Conservation (phyloP, 2,888 invertebrate species). For the Caradrina clavipalpis region DNA sequence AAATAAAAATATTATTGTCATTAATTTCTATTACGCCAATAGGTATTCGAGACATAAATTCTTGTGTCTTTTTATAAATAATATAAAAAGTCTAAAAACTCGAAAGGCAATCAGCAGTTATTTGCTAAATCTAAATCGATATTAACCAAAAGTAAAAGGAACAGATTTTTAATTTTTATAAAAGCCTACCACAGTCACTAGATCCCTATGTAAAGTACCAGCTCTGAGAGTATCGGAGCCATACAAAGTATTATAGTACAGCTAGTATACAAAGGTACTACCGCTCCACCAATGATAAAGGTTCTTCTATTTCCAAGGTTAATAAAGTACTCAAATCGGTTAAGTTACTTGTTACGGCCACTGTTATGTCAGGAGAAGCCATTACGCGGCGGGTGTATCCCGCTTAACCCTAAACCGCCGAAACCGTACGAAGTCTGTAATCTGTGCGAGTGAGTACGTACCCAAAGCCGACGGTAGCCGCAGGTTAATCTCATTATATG, state of each 20-base stretch:
- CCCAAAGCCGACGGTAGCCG: conserved; percentile 63
- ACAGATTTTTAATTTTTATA: too few species aligned
- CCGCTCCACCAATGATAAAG: conserved; percentile 22
- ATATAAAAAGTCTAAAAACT: neutral
- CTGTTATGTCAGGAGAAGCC: conserved; percentile 73
- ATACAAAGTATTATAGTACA: too few species aligned
- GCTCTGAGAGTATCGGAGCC: too few species aligned
- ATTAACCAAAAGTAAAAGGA: neutral
- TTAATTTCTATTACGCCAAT: neutral
- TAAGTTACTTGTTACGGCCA: conserved; percentile 45
- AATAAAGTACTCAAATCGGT: conserved; percentile 43
- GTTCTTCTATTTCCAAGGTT: conserved; percentile 28
- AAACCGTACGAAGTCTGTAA: conserved; percentile 87
- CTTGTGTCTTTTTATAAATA: neutral
- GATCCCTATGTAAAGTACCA: too few species aligned
- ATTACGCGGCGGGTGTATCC: conserved; percentile 68
- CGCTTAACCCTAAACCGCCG: conserved; percentile 87
- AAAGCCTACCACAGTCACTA: too few species aligned
- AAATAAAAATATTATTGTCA: neutral
- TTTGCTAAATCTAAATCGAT: neutral
- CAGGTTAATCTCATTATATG: conserved; percentile 85
- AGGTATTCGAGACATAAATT: neutral
- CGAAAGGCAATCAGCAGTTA: neutral
- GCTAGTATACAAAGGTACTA: neutral
- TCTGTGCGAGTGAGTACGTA: conserved; percentile 79